Conservation (phyloP, 2,797 vertebrate species). For the Melanotaenia parkinsoni region DNA sequence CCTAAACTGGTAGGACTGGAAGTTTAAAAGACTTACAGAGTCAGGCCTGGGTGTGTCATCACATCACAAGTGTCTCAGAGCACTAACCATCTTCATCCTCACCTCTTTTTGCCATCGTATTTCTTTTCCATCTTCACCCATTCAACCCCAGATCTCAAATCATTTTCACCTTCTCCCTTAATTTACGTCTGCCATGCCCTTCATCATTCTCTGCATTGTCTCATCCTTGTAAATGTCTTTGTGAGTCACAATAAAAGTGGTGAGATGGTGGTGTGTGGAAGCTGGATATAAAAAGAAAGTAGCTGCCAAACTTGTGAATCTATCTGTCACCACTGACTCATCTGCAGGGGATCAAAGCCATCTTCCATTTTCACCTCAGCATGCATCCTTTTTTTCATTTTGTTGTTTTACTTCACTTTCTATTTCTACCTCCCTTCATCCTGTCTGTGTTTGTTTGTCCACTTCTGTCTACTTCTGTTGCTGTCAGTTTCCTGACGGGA, state of each 20-base stretch:
- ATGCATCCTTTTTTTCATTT: conserved; percentile 22
- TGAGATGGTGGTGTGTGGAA: conserved; percentile 5
- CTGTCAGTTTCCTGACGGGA: conserved; percentile 91
- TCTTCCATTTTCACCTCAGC: conserved; percentile 68
- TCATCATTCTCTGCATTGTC: neutral
- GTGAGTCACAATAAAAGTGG: conserved; percentile 31
- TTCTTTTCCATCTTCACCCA: neutral
- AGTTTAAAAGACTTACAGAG: neutral
- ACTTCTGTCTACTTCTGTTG: conserved; percentile 10
- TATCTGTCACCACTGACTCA: conserved; percentile 45
- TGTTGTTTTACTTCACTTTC: conserved; percentile 26
- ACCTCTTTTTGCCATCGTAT: neutral
- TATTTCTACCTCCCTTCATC: conserved; percentile 4
- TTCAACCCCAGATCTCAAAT: conserved; percentile 14
- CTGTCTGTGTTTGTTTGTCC: conserved; percentile 42
- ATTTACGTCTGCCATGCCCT: neutral
- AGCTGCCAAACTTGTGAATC: conserved; percentile 36
- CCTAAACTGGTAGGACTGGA: neutral
- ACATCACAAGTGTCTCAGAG: conserved; percentile 28
- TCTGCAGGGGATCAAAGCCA: conserved; percentile 17
- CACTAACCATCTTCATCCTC: conserved; percentile 30
- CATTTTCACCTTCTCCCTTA: neutral
- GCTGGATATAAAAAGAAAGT: conserved; percentile 20
- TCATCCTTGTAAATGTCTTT: conserved; percentile 10
- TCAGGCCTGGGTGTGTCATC: conserved; percentile 3